Evolutionary conservation across 2,888 invertebrate species (phyloP), one percentile per base, ranked within the genome.

Genomic region (Diarsia rubi): DNA sequence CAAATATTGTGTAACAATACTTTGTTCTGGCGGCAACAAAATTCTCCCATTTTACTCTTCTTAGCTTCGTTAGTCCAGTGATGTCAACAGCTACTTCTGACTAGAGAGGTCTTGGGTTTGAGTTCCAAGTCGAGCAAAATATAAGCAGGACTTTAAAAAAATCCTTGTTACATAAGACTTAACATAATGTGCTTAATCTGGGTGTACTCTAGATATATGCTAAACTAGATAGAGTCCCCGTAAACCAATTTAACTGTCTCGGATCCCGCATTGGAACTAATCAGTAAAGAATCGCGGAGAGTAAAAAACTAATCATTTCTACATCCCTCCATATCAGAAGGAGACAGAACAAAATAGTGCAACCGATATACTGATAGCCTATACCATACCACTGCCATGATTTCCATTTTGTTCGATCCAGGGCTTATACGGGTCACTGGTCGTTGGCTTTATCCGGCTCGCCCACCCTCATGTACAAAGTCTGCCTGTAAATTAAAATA

Each of bases 1-100:
- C 60, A 64, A 71, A 75, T 54, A 60, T 65, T 69, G 47, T 73
- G n/a, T 80, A 64, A 37, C 8, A 62, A n/a, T 37, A 62, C 60
- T 14, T 21, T 37, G 12, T 21, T 60, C 54, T 57, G 16, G 57
- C 1, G 24, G 54, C 8, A 6, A 57, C 8, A 4, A 59, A 59
- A 19, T 1, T 31, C 59, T 11, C 16, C 27, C 11, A 11, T 1
- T 59, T 59, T 59, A 59, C 27, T 59, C 19, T 31, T 11, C 19
- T 19, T 19, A 1, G 47, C 47, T 47, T 45, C 45, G 14, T 14
- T 45, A 14, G 45, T 45, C 4, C 37, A 37, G 37, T 37, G 37
- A 37, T 37, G 5, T 4, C 6, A 4, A 37, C 5, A 37, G 6
- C 37, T 12, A 14, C 44, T 45, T 47, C 5, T 47, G 19, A 19